Evolutionary conservation across 2,888 invertebrate genomes (phyloP), one percentile per base, ranked within the genome.

Genomic region (Holacanthella duospinosa): DNA sequence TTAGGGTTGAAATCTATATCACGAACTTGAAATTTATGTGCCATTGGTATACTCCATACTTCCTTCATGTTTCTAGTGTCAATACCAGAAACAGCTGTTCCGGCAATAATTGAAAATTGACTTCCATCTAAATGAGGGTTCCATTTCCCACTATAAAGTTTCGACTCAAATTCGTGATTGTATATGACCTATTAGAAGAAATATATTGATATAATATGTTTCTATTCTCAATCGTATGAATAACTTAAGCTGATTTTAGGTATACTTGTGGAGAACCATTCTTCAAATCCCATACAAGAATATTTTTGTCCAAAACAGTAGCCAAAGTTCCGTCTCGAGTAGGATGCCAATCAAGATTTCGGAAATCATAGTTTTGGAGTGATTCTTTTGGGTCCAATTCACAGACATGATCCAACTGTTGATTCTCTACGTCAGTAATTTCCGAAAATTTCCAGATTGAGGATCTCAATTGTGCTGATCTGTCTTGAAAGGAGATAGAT

Each of bases 1-100:
- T 97, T 97, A n/a, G 94, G 91, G 79, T 99, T 99, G 76, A 94
- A 96, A 78, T 97, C 97, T 44, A 99, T 77, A 75, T 94, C 93
- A 61, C 96, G 66, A 0, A 84, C 79, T 65, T 64, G 65, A 59
- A 70, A 71, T 63, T 69, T 66, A 78, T 97, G 96, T 2, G 92
- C 90, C 69, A 86, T 85, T 70, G 90, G 88, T 71, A 97, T 87
- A 70, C 80, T 81, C 89, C 92, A 94, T 0, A 86, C 85, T 73
- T 86, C 85, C 72, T 86, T 82, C 76, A 84, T 82, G 62, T 82
- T 81, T 55, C 95, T 80, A 0, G 93, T 83, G 78, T 97, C 96
- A 81, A 89, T 94, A 1, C 93, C 89, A 68, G 87, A 84, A 63
- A 97, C 82, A 75, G 86, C 85, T 67, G 87, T 87, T 71, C 94